Percentiles rank a stretch among this genome's conserved stretches.
phyloP scores from a whole-genome alignment of 2,888 invertebrate species.

The Acanthosepion pharaonis region DNA sequence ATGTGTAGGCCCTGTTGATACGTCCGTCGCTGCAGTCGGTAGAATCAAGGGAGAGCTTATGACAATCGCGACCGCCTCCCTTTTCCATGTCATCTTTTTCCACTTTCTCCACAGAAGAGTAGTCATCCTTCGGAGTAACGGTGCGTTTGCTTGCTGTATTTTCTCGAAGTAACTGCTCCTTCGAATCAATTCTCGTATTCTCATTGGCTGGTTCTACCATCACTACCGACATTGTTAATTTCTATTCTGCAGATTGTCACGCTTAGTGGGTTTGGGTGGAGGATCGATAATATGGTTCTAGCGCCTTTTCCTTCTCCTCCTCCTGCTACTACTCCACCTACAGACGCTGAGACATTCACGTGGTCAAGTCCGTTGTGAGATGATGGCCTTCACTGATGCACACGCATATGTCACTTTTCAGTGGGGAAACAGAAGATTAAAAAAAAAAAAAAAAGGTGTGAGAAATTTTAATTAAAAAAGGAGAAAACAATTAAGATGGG shows the following conservation, averaged over 20 bases:
- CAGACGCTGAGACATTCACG: background rate
- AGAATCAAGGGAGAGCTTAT: slow-evolving; percentile 48
- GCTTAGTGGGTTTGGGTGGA: background rate
- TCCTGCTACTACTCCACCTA: background rate
- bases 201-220: slow-evolving; percentile 69
- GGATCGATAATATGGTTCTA: background rate
- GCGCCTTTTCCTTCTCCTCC: background rate
- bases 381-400: background rate
- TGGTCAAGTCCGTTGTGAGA: background rate
- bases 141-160: background rate
- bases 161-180: slow-evolving; percentile 59
- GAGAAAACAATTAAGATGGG: background rate
- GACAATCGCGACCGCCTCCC: background rate
- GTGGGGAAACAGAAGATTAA: background rate
- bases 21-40: slow-evolving; percentile 60
- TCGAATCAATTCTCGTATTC: slow-evolving; percentile 70
- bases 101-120: slow-evolving; percentile 48
- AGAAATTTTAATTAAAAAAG: background rate
- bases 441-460: background rate
- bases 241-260: slow-evolving; percentile 37
- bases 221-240: slow-evolving; percentile 66
- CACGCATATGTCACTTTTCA: background rate
- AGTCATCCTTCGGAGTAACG: slow-evolving; percentile 50
- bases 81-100: slow-evolving; percentile 44
- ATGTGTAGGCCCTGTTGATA: slow-evolving; percentile 70